phyloP scores from a whole-genome alignment of 2,113 vertebrate species.

The Erpornis zantholeuca region DNA sequence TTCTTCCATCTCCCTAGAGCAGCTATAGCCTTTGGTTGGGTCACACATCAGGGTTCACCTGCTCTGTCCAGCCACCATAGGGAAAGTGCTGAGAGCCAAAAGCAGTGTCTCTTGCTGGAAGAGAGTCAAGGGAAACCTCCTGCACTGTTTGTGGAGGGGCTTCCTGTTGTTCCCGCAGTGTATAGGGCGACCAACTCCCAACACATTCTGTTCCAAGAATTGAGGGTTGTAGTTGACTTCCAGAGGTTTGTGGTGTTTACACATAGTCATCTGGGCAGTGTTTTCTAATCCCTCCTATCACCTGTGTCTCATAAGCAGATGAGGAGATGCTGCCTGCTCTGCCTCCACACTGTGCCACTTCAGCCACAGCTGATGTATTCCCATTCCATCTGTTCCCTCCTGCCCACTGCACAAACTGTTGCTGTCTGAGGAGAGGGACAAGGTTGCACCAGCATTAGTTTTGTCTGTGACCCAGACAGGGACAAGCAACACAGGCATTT shows the following conservation, averaged over 20 bases:
- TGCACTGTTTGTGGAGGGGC: neutral
- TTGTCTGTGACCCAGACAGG: neutral
- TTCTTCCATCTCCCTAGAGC: neutral
- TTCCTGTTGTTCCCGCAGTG: neutral
- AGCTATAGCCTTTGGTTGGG: neutral
- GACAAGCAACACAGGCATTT: rapidly evolving
- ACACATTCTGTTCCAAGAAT: neutral
- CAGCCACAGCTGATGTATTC: neutral
- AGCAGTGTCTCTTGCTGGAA: neutral
- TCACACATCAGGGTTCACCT: neutral
- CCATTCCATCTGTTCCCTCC: neutral
- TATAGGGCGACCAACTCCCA: neutral
- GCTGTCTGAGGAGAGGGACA: neutral
- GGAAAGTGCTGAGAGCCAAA: neutral
- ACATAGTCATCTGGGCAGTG: neutral
- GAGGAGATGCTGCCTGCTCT: neutral
- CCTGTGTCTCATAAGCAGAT: neutral
- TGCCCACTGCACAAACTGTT: neutral
- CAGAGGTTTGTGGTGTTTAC: neutral
- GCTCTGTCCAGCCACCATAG: neutral
- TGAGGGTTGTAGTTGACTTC: neutral
- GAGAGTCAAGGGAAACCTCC: neutral
- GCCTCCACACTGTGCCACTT: neutral
- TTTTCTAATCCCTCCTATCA: neutral
- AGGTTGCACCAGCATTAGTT: neutral